Percentiles rank a stretch among this genome's conserved stretches.
These are phyloP conservation scores for Parnassius orleans DNA, from an alignment of 2,888 invertebrate genomes.

Conservation along the genomic window DNA sequence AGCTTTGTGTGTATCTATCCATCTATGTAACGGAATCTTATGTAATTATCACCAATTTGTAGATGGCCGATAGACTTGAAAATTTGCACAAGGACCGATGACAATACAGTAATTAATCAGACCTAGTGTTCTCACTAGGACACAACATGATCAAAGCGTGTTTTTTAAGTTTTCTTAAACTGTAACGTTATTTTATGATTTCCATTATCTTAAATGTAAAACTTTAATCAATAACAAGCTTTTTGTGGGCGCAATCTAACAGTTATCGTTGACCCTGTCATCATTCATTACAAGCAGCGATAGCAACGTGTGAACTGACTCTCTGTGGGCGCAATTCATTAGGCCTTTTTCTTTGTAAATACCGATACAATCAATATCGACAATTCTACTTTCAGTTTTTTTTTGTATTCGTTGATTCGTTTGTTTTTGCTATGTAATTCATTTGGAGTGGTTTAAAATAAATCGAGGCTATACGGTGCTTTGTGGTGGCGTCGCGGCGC, in stretches of 20 bases:
- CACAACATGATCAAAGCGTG: too few species aligned
- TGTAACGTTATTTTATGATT: neutral
- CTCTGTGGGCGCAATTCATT: neutral
- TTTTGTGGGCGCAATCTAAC: constrained; percentile 9
- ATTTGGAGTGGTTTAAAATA: neutral
- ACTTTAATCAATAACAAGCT: constrained; percentile 12
- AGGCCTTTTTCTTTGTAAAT: constrained; percentile 11
- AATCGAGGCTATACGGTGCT: too few species aligned
- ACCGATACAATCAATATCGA: constrained; percentile 19
- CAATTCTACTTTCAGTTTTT: constrained; percentile 7
- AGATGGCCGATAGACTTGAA: too few species aligned
- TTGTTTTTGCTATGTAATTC: constrained; percentile 14
- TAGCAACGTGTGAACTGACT: constrained; percentile 22
- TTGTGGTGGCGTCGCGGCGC: too few species aligned
- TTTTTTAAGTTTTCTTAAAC: neutral
- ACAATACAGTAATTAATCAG: too few species aligned
- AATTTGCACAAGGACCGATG: too few species aligned
- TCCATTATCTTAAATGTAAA: neutral
- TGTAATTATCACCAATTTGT: too few species aligned
- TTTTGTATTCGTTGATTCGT: constrained; percentile 2
- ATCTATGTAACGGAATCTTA: too few species aligned
- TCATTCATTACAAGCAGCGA: constrained; percentile 28
- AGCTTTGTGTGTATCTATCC: too few species aligned
- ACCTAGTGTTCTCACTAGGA: too few species aligned
- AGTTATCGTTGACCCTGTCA: constrained; percentile 27